These are phyloP conservation scores for Pelosia muscerda DNA, from an alignment of 2,888 invertebrate genomes.

Conservation along the genomic window DNA sequence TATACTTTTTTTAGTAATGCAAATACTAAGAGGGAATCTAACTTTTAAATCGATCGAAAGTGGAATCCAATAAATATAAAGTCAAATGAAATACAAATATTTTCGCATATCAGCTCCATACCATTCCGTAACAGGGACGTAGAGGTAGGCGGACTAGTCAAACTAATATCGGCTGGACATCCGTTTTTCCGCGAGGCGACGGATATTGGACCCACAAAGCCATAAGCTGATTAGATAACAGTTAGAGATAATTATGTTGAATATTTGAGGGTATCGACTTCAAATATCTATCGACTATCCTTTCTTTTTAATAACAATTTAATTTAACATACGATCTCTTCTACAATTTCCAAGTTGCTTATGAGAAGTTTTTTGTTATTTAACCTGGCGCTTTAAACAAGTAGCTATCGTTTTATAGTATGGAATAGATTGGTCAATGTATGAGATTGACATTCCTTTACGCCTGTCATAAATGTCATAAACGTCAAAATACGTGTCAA, in stretches of 20 bases:
- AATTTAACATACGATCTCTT: too few relatives aligned
- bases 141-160: neutral
- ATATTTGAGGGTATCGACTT: neutral
- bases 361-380: neutral
- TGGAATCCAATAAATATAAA: too few relatives aligned
- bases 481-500: too few relatives aligned
- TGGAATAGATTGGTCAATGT: too few relatives aligned
- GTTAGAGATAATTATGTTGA: neutral
- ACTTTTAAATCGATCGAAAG: too few relatives aligned
- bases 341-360: neutral
- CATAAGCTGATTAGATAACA: neutral
- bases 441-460: too few relatives aligned
- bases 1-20: too few relatives aligned
- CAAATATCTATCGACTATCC: neutral
- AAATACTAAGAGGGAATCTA: too few relatives aligned
- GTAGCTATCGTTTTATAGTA: too few relatives aligned
- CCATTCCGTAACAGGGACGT: neutral
- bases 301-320: neutral
- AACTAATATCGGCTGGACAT: neutral
- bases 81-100: neutral
- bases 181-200: constrained; percentile 2
- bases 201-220: neutral
- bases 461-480: too few relatives aligned
- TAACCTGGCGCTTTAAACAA: too few relatives aligned
- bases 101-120: neutral